Conservation (phyloP, 2,888 invertebrate genomes). For the Pecten maximus region DNA sequence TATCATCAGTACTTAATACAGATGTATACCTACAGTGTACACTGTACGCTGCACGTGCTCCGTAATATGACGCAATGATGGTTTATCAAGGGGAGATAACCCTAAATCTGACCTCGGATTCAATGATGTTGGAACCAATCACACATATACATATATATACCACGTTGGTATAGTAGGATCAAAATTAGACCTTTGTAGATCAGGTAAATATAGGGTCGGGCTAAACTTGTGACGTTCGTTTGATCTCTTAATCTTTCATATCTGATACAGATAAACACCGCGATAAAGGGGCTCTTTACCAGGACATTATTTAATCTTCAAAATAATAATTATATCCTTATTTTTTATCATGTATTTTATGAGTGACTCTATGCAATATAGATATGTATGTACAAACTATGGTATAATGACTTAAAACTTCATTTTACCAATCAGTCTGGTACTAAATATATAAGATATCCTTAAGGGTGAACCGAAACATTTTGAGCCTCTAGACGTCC, state of each 20-base stretch:
- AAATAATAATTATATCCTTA: too few relatives aligned
- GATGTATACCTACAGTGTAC: not conserved
- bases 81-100: slow-evolving; percentile 27
- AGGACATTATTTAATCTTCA: too few relatives aligned
- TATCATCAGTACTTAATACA: not conserved
- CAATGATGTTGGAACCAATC: not conserved
- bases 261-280: not conserved
- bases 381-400: too few relatives aligned
- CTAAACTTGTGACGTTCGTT: not conserved
- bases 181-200: not conserved
- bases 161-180: not conserved
- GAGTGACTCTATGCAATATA: too few relatives aligned
- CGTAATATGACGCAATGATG: not conserved
- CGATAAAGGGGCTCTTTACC: not conserved
- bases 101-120: not conserved
- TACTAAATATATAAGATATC: too few relatives aligned
- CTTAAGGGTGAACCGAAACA: too few relatives aligned
- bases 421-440: too few relatives aligned
- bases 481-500: not conserved
- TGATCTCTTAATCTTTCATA: not conserved
- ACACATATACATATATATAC: not conserved
- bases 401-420: too few relatives aligned
- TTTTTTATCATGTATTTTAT: too few relatives aligned
- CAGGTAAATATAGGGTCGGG: not conserved
- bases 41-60: not conserved